Conservation (phyloP, 64 coral and sea anemone genomes). For the Montipora cactus region DNA sequence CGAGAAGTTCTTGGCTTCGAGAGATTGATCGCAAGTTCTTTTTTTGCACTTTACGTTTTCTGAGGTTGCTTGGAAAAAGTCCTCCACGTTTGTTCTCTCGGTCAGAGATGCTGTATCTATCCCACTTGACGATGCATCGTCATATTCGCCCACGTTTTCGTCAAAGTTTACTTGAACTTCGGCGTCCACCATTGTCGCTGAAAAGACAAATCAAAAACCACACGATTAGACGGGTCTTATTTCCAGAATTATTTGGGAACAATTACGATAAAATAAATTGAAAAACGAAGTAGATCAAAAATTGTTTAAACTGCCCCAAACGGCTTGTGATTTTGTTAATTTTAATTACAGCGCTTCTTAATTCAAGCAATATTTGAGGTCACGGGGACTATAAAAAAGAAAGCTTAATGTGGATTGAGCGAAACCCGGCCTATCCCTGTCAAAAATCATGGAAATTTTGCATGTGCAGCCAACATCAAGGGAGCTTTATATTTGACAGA, state of each 20-base stretch:
- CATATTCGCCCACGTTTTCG: not conserved
- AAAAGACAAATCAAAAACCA: not conserved
- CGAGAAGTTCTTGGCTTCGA: constrained; percentile 66
- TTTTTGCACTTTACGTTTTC: not conserved
- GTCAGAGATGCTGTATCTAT: not conserved
- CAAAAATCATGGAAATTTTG: too few relatives aligned
- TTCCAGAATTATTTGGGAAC: not conserved
- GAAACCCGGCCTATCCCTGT: too few relatives aligned
- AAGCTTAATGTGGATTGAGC: too few relatives aligned
- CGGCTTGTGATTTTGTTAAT: too few relatives aligned
- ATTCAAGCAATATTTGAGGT: too few relatives aligned
- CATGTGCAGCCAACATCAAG: too few relatives aligned
- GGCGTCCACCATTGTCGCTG: constrained; percentile 28
- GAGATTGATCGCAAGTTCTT: constrained; percentile 17
- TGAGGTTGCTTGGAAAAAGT: not conserved
- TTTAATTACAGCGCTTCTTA: too few relatives aligned
- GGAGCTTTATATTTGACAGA: too few relatives aligned
- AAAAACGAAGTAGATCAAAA: too few relatives aligned
- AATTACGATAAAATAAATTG: too few relatives aligned
- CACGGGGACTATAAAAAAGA: too few relatives aligned
- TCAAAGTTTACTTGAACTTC: constrained; percentile 44
- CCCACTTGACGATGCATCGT: constrained; percentile 3
- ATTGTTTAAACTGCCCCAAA: too few relatives aligned
- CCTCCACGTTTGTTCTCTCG: not conserved
- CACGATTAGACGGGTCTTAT: not conserved